Evolutionary conservation across 2,797 vertebrate genomes (phyloP), one percentile per base, ranked within the genome.

Genomic region (Hozukius guyotensis): DNA sequence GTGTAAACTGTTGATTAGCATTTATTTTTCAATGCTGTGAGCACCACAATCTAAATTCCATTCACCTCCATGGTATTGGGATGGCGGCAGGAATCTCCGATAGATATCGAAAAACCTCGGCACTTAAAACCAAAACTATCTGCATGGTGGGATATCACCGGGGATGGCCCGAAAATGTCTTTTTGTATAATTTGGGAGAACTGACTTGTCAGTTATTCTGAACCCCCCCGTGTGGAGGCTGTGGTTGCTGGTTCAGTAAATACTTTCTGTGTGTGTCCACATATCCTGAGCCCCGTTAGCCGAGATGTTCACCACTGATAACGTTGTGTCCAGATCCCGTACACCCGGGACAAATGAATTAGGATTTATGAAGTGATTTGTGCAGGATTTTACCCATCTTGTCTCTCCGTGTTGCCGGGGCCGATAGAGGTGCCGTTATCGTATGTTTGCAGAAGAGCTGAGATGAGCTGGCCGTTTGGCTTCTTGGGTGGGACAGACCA

Each of bases 361-460:
- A 38, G 70, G 73, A 72, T 77, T 81, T 56, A 77, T 38, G 34
- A 85, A 65, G 71, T 83, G 22, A 80, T 84, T 82, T 87, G 68
- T 65, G 46, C 42, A 34, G 75, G 75, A 83, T 76, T 87, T 70
- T 16, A 13, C 32, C 60, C 32, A 18, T 63, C 78, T 63, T 49
- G 76, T 83, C 25, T 34, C 22, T 62, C 42, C 2, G 3, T 42
- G 72, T 74, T 49, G 72, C 61, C 29, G 57, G 29, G 18, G 10
- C 78, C 1, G 55, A 80, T 36, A 18, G 63, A 59, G 65, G 11
- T 18, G 11, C 36, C 49, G 63, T 81, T 84, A 81, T 86, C 63
- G 0, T 42, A 2, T 65, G 63, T 78, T 80, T 75, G 76, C 76
- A 88, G 83, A 92, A 76, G 57, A 77, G 60, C 56, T 25, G 57